Conservation (phyloP, 2,113 vertebrate species). For the Pseudonaja textilis region DNA sequence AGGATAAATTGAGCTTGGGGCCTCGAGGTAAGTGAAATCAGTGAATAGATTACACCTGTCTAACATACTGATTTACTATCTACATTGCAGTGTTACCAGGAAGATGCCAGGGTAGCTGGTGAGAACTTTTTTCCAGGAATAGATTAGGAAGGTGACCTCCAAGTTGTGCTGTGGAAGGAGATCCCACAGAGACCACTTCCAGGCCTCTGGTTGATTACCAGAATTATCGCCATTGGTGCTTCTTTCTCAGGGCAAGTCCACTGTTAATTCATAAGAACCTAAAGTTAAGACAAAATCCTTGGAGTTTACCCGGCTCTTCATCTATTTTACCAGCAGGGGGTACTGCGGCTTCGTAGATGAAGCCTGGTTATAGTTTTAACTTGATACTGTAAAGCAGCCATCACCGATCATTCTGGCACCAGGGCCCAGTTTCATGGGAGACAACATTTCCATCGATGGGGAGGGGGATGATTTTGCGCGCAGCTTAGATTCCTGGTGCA, state of each 20-base stretch:
- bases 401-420: background rate
- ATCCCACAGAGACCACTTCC: background rate
- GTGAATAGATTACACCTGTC: background rate
- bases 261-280: background rate
- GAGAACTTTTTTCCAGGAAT: background rate
- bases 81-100: background rate
- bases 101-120: background rate
- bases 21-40: background rate
- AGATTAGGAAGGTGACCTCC: background rate
- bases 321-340: conserved; percentile 1
- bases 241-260: too few relatives aligned
- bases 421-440: background rate
- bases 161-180: background rate
- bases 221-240: background rate
- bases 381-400: background rate
- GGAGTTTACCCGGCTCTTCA: background rate
- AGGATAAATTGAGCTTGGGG: background rate
- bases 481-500: background rate
- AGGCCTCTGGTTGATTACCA: background rate
- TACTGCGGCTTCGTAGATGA: background rate
- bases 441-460: background rate
- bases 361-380: background rate
- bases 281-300: background rate
- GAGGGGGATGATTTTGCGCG: background rate
- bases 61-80: background rate